Base-by-base conservation (phyloP, 2,113 vertebrate genomes). In the Mirza zaza region DNA sequence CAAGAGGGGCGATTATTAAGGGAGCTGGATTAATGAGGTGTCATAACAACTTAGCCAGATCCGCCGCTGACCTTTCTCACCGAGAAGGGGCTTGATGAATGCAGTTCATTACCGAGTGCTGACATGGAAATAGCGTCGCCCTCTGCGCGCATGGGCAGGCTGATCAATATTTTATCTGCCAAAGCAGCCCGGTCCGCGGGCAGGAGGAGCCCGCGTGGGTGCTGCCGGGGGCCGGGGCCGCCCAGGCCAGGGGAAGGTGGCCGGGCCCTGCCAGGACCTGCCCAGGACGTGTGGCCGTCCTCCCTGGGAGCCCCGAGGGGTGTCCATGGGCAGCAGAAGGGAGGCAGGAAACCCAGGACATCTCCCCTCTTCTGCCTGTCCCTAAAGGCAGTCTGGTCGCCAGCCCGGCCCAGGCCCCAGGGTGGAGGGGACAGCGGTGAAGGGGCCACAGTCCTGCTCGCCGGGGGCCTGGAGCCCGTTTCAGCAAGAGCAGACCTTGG, bases 1-100 rank as follows among this genome's bases (percentile, higher is more conserved):
- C 98, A 97, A 98, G 98, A 97, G 97, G 98, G 96, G 96, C 98
- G 98, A 95, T 99, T 99, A 99, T 98, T 97, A 98, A 98, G 96
- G 97, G 96, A 98, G 83, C 97, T 97, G 98, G 98, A 99, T 99
- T 99, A 99, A 99, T 99, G 98, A 98, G 98, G 97, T 99, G 99
- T 98, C 99, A 98, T 98, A 98, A 98, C 98, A 98, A 98, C 98
- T 99, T 98, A 98, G 98, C 98, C 97, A 98, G 96, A 98, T 98
- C 98, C 96, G 93, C 97, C 76, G 87, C 96, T 99, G 99, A 99
- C 99, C 99, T 99, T 99, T 99, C 98, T 97, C 95, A 81, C 91
- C 95, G 98, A 98, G 97, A 98, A 98, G 97, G 77, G 97, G 97
- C 98, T 98, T 99, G 98, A 99, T 98, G 98, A 98, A 99, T 99